Conservation (phyloP, 2,113 vertebrate genomes). For the Oenanthe melanoleuca region DNA sequence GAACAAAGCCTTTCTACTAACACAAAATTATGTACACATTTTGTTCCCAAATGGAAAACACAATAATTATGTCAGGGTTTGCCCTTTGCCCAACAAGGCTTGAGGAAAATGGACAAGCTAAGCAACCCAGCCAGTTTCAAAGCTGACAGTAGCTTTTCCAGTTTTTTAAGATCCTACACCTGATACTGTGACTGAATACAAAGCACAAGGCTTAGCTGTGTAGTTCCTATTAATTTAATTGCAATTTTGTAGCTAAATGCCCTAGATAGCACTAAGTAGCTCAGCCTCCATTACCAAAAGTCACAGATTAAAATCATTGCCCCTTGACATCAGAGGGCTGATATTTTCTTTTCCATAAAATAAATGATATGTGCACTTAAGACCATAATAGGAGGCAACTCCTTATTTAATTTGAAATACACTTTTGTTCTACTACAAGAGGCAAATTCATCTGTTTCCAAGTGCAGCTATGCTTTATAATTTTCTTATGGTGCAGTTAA, state of each 20-base stretch:
- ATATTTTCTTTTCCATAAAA: not conserved
- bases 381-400: not conserved
- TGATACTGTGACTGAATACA: not conserved
- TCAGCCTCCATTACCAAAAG: not conserved
- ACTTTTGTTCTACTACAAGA: not conserved
- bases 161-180: not conserved
- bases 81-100: not conserved
- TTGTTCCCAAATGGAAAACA: slow-evolving; percentile 10
- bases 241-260: not conserved
- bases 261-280: not conserved
- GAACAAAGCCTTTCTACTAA: not conserved
- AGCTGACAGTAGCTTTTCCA: not conserved
- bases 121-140: not conserved
- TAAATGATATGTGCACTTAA: not conserved
- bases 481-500: not conserved
- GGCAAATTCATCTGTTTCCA: not conserved
- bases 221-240: not conserved
- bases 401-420: not conserved
- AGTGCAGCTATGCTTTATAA: not conserved
- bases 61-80: slow-evolving; percentile 18
- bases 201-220: not conserved
- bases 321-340: not conserved
- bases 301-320: not conserved
- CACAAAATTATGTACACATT: not conserved
- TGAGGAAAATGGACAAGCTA: not conserved